Evolutionary conservation across 1,140 invertebrate genomes (phyloP).

Genomic region (Drosophila asahinai): DNA sequence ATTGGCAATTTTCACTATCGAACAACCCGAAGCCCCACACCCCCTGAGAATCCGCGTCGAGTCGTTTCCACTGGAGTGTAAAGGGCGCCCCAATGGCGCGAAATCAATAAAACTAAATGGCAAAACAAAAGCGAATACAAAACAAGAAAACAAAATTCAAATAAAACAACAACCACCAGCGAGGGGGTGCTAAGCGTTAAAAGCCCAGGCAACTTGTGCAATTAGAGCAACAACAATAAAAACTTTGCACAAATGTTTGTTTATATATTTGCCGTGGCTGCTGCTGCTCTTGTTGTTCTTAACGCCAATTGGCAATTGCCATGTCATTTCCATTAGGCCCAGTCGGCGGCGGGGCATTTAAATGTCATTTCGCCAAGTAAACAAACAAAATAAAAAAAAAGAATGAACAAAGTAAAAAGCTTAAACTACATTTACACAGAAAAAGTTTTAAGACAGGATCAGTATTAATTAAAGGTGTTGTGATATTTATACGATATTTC

Average conservation of each 20-base stretch:
- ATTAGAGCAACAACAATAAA: conserved; percentile 59
- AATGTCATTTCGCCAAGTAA: conserved; percentile 43
- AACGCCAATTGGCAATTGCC: conserved; percentile 65
- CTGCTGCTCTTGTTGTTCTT: conserved; percentile 31
- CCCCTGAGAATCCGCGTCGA: conserved; percentile 8
- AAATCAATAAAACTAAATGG: conserved; percentile 79
- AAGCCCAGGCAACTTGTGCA: conserved; percentile 45
- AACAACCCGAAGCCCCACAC: neutral
- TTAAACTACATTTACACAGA: conserved; percentile 3
- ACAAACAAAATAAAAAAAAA: conserved; percentile 3
- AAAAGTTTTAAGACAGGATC: neutral
- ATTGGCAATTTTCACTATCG: conserved; percentile 51
- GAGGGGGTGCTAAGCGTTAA: conserved; percentile 22
- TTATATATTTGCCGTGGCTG: conserved; percentile 53
- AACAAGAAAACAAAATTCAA: conserved; percentile 19
- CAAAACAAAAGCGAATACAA: conserved; percentile 37
- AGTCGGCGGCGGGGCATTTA: conserved; percentile 51
- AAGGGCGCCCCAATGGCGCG: conserved; percentile 72
- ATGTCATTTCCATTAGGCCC: conserved; percentile 51
- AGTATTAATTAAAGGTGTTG: neutral
- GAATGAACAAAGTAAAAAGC: neutral
- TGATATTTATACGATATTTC: too few relatives aligned
- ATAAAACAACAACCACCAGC: conserved; percentile 30
- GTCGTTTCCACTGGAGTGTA: conserved; percentile 48
- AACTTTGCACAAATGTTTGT: conserved; percentile 64